Evolutionary conservation across 2,113 vertebrate genomes (phyloP).

Genomic region (Carassius gibelio): DNA sequence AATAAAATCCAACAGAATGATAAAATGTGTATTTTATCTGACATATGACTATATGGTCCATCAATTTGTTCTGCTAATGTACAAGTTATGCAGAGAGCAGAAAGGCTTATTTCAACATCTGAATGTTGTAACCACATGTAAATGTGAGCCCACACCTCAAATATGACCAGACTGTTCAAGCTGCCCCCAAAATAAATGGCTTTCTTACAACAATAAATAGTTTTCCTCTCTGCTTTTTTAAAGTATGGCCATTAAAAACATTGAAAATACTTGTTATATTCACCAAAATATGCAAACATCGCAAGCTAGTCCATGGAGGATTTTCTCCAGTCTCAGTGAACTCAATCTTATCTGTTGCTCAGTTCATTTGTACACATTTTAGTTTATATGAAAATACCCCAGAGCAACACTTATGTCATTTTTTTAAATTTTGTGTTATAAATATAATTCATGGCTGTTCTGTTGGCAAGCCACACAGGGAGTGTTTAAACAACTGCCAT

Average conservation of each 20-base stretch:
- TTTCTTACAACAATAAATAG: slow-evolving; percentile 80
- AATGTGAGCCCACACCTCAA: slow-evolving; percentile 73
- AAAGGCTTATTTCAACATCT: slow-evolving; percentile 68
- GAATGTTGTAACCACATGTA: slow-evolving; percentile 72
- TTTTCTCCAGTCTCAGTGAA: background rate
- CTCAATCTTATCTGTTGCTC: slow-evolving; percentile 40
- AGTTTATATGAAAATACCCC: slow-evolving; percentile 44
- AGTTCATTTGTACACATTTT: slow-evolving; percentile 34
- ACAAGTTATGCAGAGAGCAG: slow-evolving; percentile 57
- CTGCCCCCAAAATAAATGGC: slow-evolving; percentile 73
- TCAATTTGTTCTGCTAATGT: slow-evolving; percentile 59
- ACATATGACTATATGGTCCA: slow-evolving; percentile 5
- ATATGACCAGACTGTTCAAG: slow-evolving; percentile 71
- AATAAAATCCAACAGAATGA: background rate
- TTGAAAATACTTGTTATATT: slow-evolving; percentile 67
- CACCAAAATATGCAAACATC: slow-evolving; percentile 64
- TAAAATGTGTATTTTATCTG: background rate
- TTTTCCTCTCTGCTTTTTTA: slow-evolving; percentile 68
- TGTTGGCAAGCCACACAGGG: slow-evolving; percentile 4
- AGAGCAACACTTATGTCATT: slow-evolving; percentile 51
- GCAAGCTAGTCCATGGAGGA: slow-evolving; percentile 49
- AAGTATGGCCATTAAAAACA: slow-evolving; percentile 72
- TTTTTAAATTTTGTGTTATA: slow-evolving; percentile 42
- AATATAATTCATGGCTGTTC: slow-evolving; percentile 14
- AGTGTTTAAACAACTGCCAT: slow-evolving; percentile 39